phyloP scores from a whole-genome alignment of 2,797 vertebrate species.

The Cetoscarus ocellatus region DNA sequence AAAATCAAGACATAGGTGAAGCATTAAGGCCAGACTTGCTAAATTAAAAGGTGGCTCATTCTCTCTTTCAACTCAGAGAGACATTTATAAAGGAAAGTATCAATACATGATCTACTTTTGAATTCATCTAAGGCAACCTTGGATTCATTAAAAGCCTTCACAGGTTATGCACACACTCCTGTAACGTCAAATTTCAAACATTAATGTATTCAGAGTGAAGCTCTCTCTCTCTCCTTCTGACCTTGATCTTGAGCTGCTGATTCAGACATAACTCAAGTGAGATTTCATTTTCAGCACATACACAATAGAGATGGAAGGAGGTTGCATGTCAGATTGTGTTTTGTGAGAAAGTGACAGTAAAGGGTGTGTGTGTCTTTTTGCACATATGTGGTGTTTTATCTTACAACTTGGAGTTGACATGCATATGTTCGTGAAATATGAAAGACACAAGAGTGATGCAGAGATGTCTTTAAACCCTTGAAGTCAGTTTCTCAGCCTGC shows the following conservation, averaged over 20 bases:
- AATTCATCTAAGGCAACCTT: not conserved
- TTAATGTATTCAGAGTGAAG: slow-evolving; percentile 11
- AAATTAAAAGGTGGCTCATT: not conserved
- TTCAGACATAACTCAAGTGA: slow-evolving; percentile 32
- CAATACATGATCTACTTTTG: not conserved
- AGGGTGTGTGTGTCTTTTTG: not conserved
- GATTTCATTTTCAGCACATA: slow-evolving; percentile 30
- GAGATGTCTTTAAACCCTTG: no score
- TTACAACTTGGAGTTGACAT: not conserved
- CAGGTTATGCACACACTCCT: not conserved
- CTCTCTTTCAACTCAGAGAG: not conserved
- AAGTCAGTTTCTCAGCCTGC: no score
- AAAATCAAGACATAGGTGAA: not conserved
- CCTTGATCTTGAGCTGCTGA: slow-evolving; percentile 52
- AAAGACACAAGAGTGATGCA: no score
- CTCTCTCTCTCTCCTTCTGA: slow-evolving; percentile 25
- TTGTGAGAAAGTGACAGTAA: not conserved
- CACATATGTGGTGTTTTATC: not conserved
- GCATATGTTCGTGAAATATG: not conserved
- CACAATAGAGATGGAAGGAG: not conserved
- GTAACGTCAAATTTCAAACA: not conserved
- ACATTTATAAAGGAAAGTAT: not conserved
- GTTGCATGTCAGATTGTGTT: not conserved
- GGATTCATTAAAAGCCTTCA: not conserved
- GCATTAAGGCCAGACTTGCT: not conserved